Percentiles rank a stretch among this genome's conserved stretches.
These are phyloP conservation scores for Hanleya hanleyi DNA, from an alignment of 2,888 invertebrate genomes.

Conservation along the genomic window DNA sequence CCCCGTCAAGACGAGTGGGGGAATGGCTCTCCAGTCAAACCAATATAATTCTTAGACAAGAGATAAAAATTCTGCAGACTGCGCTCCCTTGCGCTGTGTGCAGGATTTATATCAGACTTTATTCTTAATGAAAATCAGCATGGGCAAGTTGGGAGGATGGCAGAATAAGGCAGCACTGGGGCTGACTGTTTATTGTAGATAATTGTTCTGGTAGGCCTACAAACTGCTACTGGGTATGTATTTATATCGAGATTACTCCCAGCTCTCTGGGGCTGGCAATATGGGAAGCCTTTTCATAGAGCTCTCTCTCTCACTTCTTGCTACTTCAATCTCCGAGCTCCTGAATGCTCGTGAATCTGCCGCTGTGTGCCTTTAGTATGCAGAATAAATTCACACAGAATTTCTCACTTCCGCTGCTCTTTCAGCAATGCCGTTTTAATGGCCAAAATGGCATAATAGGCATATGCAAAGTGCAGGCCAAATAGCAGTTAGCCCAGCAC, in stretches of 20 bases:
- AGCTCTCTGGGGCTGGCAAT: not conserved
- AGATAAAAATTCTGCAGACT: not conserved
- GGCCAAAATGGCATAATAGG: slow-evolving; percentile 9
- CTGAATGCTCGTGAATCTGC: not conserved
- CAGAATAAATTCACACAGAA: slow-evolving; percentile 7
- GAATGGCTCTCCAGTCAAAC: no score
- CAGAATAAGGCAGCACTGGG: not conserved
- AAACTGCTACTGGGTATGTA: not conserved
- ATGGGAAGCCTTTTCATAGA: not conserved
- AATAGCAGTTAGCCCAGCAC: not conserved
- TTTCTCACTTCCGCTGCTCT: slow-evolving; percentile 8
- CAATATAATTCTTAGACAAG: no score
- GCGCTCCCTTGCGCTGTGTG: not conserved
- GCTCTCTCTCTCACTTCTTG: no score
- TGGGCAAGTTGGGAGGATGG: not conserved
- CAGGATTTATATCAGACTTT: not conserved
- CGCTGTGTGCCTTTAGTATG: not conserved
- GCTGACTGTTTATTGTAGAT: not conserved
- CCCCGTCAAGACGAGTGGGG: no score
- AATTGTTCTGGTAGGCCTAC: not conserved
- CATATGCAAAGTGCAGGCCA: slow-evolving; percentile 11
- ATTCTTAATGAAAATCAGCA: not conserved
- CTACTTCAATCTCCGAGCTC: not conserved
- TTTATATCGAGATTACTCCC: not conserved
- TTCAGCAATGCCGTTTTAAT: slow-evolving; percentile 2